Evolutionary conservation across 2,888 invertebrate species (phyloP).

Genomic region (Folsomia candida): DNA sequence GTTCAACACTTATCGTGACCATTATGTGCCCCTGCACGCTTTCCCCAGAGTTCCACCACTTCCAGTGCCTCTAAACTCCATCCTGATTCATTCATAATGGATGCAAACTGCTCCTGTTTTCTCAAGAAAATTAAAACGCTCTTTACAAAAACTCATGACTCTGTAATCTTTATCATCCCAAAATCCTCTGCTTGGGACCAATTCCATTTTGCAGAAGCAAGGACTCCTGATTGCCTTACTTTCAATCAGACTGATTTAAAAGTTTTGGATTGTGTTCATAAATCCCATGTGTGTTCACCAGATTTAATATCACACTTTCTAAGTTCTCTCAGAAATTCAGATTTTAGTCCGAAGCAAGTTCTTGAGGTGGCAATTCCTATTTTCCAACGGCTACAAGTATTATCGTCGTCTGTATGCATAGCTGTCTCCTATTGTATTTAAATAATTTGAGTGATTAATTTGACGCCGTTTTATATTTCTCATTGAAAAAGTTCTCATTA

Average conservation of each 20-base stretch:
- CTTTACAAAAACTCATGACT: neutral
- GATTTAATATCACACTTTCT: neutral
- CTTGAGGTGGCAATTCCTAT: neutral
- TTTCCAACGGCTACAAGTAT: no score
- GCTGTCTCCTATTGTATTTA: no score
- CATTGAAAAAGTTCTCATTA: no score
- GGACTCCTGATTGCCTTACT: neutral
- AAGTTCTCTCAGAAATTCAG: no score
- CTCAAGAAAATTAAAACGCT: slow-evolving; percentile 7
- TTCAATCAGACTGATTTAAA: neutral
- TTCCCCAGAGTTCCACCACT: slow-evolving; percentile 5
- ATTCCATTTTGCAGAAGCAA: slow-evolving; percentile 3
- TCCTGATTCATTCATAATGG: slow-evolving; percentile 12
- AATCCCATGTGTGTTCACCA: slow-evolving; percentile 12
- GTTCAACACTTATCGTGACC: neutral
- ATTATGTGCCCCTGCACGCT: no score
- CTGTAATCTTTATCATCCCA: neutral
- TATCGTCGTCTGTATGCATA: no score
- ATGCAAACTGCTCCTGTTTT: neutral
- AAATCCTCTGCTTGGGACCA: slow-evolving; percentile 16
- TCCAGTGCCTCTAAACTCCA: slow-evolving; percentile 2
- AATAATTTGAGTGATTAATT: no score
- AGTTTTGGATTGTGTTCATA: slow-evolving; percentile 12
- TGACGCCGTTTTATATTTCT: no score
- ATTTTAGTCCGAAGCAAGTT: neutral